These are phyloP conservation scores for Lota lota DNA, from an alignment of 2,113 vertebrate genomes.

Conservation along the genomic window DNA sequence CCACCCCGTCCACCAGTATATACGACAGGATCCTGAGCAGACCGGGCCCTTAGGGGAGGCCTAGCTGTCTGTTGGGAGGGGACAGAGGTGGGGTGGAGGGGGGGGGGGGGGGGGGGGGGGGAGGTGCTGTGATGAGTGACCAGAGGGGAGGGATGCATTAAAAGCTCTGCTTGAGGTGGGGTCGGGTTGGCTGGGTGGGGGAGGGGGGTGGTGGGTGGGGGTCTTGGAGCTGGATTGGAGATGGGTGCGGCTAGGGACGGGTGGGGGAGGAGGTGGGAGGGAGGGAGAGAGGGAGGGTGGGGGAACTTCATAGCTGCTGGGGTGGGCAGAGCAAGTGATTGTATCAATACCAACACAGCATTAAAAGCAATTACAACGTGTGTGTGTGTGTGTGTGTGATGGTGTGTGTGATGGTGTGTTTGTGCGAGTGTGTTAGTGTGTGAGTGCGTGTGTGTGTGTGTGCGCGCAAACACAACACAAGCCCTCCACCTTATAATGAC, in stretches of 20 bases:
- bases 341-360: constrained; percentile 78
- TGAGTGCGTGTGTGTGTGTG: too few relatives aligned
- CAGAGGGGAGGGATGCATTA: constrained; percentile 64
- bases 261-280: constrained; percentile 30
- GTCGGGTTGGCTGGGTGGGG: constrained; percentile 33
- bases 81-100: constrained; percentile 37
- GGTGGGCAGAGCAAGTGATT: constrained; percentile 75
- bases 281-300: constrained; percentile 44
- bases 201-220: too few relatives aligned
- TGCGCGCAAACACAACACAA: constrained; percentile 57
- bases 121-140: constrained; percentile 60
- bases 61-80: constrained; percentile 42
- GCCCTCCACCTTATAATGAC: constrained; percentile 58
- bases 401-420: too few relatives aligned
- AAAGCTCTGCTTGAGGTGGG: constrained; percentile 49
- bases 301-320: constrained; percentile 68
- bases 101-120: constrained; percentile 40
- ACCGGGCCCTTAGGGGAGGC: constrained; percentile 55
- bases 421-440: too few relatives aligned
- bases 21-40: constrained; percentile 52
- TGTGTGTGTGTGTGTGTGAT: too few relatives aligned
- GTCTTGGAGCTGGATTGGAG: too few relatives aligned
- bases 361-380: constrained; percentile 76
- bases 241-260: constrained; percentile 4
- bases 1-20: neutral